phyloP scores from a whole-genome alignment of 2,797 vertebrate species.

The Sebastes diploproa region DNA sequence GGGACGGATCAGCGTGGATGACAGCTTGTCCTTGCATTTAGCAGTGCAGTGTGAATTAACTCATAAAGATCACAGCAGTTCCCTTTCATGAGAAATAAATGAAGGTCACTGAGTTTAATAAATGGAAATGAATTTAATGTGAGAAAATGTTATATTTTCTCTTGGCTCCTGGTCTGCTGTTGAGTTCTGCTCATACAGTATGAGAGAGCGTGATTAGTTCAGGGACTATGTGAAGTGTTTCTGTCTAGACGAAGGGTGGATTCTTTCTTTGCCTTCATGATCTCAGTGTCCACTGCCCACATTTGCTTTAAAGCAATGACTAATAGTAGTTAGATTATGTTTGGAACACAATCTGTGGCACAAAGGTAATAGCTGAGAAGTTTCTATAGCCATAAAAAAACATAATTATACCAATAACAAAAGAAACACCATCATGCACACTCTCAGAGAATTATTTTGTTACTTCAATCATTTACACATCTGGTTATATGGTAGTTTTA shows the following conservation, averaged over 20 bases:
- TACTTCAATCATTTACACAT: slow-evolving; percentile 18
- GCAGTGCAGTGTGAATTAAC: not conserved
- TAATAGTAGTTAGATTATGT: not conserved
- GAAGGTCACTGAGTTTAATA: slow-evolving; percentile 16
- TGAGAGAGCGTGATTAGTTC: slow-evolving; percentile 23
- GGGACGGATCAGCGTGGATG: slow-evolving; percentile 11
- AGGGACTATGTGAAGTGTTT: slow-evolving; percentile 33
- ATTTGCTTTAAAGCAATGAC: not conserved
- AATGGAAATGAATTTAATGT: not conserved
- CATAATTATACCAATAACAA: not conserved
- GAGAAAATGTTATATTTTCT: not conserved
- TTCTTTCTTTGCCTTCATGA: not conserved
- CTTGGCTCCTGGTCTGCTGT: slow-evolving; percentile 3
- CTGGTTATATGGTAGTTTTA: not conserved
- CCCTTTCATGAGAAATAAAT: not conserved
- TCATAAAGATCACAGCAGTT: not conserved
- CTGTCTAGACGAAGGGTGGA: slow-evolving; percentile 18
- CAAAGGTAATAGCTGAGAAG: slow-evolving; percentile 6
- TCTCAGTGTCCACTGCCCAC: not conserved
- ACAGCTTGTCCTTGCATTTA: slow-evolving; percentile 26
- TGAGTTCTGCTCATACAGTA: not conserved
- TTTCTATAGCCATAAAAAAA: slow-evolving; percentile 6
- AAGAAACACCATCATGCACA: not conserved
- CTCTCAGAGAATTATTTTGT: not conserved
- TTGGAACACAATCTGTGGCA: slow-evolving; percentile 20